Evolutionary conservation across 2,797 vertebrate species (phyloP).

Genomic region (Brachyrhaphis roseni): DNA sequence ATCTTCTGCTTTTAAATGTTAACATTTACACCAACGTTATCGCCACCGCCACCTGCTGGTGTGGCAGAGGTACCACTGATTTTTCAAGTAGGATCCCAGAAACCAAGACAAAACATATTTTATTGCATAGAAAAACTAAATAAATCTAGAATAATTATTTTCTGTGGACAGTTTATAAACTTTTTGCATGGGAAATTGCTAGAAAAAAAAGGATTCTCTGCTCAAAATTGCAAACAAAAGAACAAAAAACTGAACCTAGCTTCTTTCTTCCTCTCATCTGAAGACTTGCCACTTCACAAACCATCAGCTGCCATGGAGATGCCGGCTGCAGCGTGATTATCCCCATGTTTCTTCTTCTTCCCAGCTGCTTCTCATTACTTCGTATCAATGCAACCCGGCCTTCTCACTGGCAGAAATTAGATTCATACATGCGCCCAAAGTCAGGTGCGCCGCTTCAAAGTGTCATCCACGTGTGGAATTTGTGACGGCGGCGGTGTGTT

Average conservation of each 20-base stretch:
- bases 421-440: constrained; percentile 3
- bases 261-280: not conserved
- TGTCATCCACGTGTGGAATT: not conserved
- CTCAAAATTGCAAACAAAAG: not conserved
- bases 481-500: not conserved
- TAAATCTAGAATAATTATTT: not conserved
- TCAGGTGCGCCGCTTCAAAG: not conserved
- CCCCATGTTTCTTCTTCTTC: not conserved
- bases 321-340: not conserved
- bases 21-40: not conserved
- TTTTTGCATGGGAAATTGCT: not conserved
- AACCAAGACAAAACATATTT: not conserved
- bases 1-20: not conserved
- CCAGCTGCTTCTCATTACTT: constrained; percentile 5
- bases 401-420: constrained; percentile 3
- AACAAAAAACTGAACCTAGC: not conserved
- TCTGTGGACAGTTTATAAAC: not conserved
- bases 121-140: not conserved
- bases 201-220: not conserved
- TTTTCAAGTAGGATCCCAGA: not conserved
- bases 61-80: not conserved
- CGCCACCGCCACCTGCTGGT: not conserved
- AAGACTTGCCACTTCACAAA: not conserved
- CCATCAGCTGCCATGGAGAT: constrained; percentile 3
- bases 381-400: not conserved